Base-by-base conservation (phyloP, 2,888 invertebrate species). In the Eledona agricola region DNA sequence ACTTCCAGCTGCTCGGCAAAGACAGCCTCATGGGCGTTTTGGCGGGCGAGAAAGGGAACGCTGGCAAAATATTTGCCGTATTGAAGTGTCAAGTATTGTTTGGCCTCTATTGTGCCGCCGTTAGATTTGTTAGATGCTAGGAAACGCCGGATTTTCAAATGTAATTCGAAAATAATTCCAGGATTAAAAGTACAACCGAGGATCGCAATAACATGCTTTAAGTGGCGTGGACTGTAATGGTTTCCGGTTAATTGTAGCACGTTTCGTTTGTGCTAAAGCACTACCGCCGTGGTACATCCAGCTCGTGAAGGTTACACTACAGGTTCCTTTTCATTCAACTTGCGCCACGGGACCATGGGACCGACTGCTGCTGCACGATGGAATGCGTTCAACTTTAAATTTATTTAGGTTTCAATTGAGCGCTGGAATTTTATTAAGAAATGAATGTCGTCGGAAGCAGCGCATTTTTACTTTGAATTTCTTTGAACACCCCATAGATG, bases 51-150 rank as follows among this genome's bases (percentile, higher is more conserved):
- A 67, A 55, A 62, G 65, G 67, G 67, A 62, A 67, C 69, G 66
- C 72, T 71, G 66, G 73, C 73, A 73, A 74, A 71, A 75, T 75
- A 74, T 75, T 75, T 74, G 72, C 73, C 73, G 74, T 74, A 75
- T 75, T 75, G 73, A 75, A 75, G 75, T 76, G 76, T 76, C 76
- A 76, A 72, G 70, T 69, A 73, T 76, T 76, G 75, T 76, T 71
- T 66, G 70, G 64, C 45, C 35, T 55, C 67, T 60, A 72, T 73
- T 73, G 74, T 75, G 68, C 64, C 46, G 64, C 64, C 60, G 67
- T 71, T 72, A 73, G 74, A 73, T 74, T 73, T 75, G 75, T 75
- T 74, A 66, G 70, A 67, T 64, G 63, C 63, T 47, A 54, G 61
- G 51, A 51, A 57, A 49, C 29, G 28, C 35, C 55, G 57, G 58